Conservation (phyloP, 1,140 invertebrate genomes). For the Carcinoscorpius rotundicauda region DNA sequence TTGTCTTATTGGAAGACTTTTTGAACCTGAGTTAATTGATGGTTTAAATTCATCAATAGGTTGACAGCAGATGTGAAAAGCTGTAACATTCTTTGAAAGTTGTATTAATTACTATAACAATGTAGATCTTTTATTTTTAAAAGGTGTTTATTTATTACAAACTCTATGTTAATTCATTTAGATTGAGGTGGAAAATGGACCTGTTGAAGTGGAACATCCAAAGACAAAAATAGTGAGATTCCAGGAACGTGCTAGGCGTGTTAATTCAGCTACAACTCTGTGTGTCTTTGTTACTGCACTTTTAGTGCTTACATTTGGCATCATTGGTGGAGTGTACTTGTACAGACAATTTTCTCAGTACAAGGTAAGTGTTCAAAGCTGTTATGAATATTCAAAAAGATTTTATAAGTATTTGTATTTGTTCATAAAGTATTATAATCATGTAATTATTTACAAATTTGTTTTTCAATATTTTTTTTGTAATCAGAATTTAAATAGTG, state of each 20-base stretch:
- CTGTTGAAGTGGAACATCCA: slow-evolving; percentile 13
- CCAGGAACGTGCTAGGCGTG: slow-evolving; percentile 35
- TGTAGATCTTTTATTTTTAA: no score
- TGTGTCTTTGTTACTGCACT: slow-evolving; percentile 57
- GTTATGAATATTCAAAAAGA: slow-evolving; percentile 1
- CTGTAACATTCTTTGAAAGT: no score
- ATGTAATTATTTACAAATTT: no score
- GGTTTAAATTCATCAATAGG: no score
- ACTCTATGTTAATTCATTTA: slow-evolving; percentile 1
- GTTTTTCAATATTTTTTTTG: background rate
- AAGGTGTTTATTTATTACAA: no score
- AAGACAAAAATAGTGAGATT: slow-evolving; percentile 28
- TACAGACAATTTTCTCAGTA: slow-evolving; percentile 56
- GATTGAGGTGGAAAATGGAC: slow-evolving; percentile 13
- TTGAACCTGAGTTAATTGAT: no score
- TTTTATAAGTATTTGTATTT: slow-evolving; percentile 6
- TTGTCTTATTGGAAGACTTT: no score
- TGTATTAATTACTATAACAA: no score
- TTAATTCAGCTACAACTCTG: slow-evolving; percentile 48
- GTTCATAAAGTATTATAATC: background rate
- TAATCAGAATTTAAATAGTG: background rate
- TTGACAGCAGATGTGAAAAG: no score
- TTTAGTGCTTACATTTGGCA: slow-evolving; percentile 55
- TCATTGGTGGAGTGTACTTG: slow-evolving; percentile 59
- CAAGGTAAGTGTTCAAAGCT: slow-evolving; percentile 28